Base-by-base conservation (phyloP, 2,797 vertebrate genomes). In the Oreonectes daqikongensis region DNA sequence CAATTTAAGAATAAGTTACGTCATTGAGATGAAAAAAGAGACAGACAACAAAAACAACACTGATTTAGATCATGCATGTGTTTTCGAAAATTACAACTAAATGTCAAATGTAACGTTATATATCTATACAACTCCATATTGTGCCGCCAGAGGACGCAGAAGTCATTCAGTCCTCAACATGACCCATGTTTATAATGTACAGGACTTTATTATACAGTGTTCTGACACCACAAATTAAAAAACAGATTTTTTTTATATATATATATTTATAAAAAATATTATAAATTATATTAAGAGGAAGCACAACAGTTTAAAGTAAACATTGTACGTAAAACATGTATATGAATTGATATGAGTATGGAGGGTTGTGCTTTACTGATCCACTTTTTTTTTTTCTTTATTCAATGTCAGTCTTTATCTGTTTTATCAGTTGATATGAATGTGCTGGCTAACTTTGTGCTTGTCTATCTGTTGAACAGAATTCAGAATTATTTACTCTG, bases 401-500 rank as follows among this genome's bases (percentile, higher is more conserved):
- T 30, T 60, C 28, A 18, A 2, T 32, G 15, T 61, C 30, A 4
- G 28, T 61, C 57, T 35, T 17, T 7, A 18, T 30, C 28, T 18
- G 8, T 2, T 46, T 10, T 18, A n/a, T 61, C 14, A 10, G 8
- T 4, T 73, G 68, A 79, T 86, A 69, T 72, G 24, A 76, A 80
- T 77, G 55, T 83, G 26, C 57, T 35, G 38, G 20, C 14, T 24
- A 4, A 24, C 9, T 38, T 28, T 67, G 1, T 32, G 22, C 4
- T 68, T 0, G 14, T 65, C 11, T 59, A 20, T 68, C 40, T 42
- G 10, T 53, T 40, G 26, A 80, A 53, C 79, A 99, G 98, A 99
- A 97, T 88, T 98, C 97, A 0, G 98, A 99, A 90, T 93, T 99
- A 70, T 99, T 99, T 90, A 99, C 97, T 0, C 90, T 99, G 82